Evolutionary conservation across 2,888 invertebrate species (phyloP), one percentile per base, ranked within the genome.

Genomic region (Apamea epomidion): DNA sequence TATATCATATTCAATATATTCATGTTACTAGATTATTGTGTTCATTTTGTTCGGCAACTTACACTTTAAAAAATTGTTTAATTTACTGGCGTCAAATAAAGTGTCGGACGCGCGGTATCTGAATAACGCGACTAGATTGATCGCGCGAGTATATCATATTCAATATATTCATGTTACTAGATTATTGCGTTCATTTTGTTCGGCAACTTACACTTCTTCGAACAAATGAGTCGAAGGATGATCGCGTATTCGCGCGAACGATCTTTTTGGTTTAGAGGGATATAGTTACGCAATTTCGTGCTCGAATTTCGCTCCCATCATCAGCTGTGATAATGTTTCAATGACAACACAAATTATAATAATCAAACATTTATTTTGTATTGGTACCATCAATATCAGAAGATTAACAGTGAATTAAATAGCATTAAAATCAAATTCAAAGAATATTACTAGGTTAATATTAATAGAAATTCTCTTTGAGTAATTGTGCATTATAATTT

Each of bases 341-440:
- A 81, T 54, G n/a, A 80, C 73, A 79, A 80, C 32, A 77, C 65
- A 18, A 69, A 62, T 54, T 37, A 64, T 70, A 85, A 62, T 65
- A 83, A 83, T 91, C 87, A 90, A 90, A 88, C 80, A 83, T 87
- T 88, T 90, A 91, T 88, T 91, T 87, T 75, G 80, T 82, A 88
- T 85, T 78, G 79, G 87, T 88, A 88, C 80, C 87, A 88, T 85
- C 67, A 84, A 82, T 60, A 85, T 84, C 73, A 79, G 78, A 80
- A 83, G 45, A 86, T 65, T 71, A 87, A 80, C 80, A 81, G 68
- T 68, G 32, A 73, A 78, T 71, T 76, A 80, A 77, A 64, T 82
- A 69, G 45, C 65, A 80, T 73, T 83, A 76, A 80, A 80, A 76
- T 51, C 65, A 65, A 78, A 80, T 71, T 80, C 32, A 70, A 83